phyloP scores from a whole-genome alignment of 2,888 invertebrate genomes.

The Leptopilina drosophilae region DNA sequence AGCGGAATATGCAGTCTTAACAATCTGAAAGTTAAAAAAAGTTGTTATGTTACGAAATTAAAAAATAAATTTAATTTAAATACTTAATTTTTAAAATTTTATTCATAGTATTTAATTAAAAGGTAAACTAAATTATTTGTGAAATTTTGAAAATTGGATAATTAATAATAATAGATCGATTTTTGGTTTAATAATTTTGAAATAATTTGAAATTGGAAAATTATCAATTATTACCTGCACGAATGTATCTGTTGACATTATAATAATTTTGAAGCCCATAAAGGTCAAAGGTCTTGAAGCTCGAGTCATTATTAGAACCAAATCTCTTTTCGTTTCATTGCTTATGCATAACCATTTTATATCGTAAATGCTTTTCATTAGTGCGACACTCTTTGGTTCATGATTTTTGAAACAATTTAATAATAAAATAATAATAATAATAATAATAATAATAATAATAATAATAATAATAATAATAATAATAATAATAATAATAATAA shows the following conservation, averaged over 20 bases:
- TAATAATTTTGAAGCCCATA: background rate
- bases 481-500: background rate
- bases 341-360: background rate
- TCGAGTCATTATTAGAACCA: background rate
- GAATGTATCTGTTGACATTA: slow-evolving; percentile 3
- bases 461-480: too few relatives aligned
- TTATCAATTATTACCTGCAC: background rate
- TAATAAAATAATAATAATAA: background rate
- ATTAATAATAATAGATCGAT: too few relatives aligned
- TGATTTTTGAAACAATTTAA: background rate
- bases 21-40: background rate
- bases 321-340: background rate
- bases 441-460: too few relatives aligned
- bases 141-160: too few relatives aligned
- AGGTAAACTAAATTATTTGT: background rate
- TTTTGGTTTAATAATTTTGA: too few relatives aligned
- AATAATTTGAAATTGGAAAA: too few relatives aligned
- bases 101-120: background rate
- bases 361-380: background rate
- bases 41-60: background rate
- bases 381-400: background rate
- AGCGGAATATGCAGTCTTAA: background rate
- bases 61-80: background rate
- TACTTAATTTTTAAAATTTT: background rate
- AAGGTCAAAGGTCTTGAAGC: background rate